phyloP scores from a whole-genome alignment of 2,888 invertebrate genomes.

The Alviniconcha strummeri region DNA sequence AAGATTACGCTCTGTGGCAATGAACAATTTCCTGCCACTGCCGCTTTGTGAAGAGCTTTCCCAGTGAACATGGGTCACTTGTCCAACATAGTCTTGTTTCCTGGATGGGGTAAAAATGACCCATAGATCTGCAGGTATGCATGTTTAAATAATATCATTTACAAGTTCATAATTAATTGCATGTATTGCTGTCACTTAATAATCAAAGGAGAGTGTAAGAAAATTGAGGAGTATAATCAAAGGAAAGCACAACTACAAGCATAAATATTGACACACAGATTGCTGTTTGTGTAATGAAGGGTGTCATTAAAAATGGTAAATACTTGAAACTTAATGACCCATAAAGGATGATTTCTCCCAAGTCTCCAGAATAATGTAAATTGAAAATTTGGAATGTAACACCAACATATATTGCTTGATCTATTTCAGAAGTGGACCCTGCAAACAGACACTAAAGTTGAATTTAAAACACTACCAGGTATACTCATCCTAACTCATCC shows the following conservation, averaged over 20 bases:
- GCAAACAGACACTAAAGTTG: too few species aligned
- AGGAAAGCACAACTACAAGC: neutral
- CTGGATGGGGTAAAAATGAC: slow-evolving; percentile 45
- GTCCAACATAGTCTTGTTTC: slow-evolving; percentile 68
- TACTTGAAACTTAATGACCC: too few species aligned
- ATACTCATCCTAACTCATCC: too few species aligned
- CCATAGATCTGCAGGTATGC: neutral
- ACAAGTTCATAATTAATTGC: neutral
- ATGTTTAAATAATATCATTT: neutral
- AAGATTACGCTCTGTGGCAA: slow-evolving; percentile 68
- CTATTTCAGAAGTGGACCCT: too few species aligned
- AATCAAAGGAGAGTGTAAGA: neutral
- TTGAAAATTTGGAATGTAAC: too few species aligned
- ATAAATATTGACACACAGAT: neutral
- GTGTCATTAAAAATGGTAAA: neutral
- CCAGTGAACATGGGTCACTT: slow-evolving; percentile 59
- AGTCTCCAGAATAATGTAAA: too few species aligned
- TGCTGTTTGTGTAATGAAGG: neutral
- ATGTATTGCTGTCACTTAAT: neutral
- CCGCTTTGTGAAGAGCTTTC: slow-evolving; percentile 54
- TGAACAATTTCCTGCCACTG: slow-evolving; percentile 61
- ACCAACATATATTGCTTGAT: too few species aligned
- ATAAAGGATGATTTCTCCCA: too few species aligned
- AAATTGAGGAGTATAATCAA: too few species aligned
- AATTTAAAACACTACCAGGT: too few species aligned